Evolutionary conservation across 1,140 invertebrate species (phyloP), one percentile per base, ranked within the genome.

Genomic region (Agrypnia vestita): DNA sequence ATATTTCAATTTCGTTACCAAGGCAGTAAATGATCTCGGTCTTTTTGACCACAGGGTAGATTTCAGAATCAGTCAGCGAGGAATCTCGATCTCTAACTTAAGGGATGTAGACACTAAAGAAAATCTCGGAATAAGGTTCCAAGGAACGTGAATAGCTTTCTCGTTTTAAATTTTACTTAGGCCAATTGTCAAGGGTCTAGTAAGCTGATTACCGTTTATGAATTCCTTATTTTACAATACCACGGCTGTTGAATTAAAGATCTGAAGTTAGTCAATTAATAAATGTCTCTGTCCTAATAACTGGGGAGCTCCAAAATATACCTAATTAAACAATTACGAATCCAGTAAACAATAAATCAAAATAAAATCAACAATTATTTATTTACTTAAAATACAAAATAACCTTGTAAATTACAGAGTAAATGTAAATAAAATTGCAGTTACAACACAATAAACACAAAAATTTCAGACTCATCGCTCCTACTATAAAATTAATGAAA

Each of bases 151-250:
- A 64, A 64, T 21, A 21, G 25, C 61, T 64, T 64, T 64, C 61
- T 64, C 35, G 61, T 43, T 64, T 44, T n/a, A 64, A 64, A 64
- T 64, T 64, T 64, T 64, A 64, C 61, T 64, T 62, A 12, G 25
- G 19, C 35, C 61, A 64, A 64, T 64, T n/a, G 19, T 43, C 61
- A 64, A n/a, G 61, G 61, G 61, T 25, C 61, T 43, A 19, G 61
- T 64, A 64, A 64, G 61, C 61, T 64, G 61, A 64, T 64, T 64
- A 64, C 61, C 61, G 61, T 6, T 64, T 64, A 64, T 64, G 61
- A 64, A 64, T 64, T n/a, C 35, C 35, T 64, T 64, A 64, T 64
- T 64, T 64, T 64, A 64, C 61, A 64, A 25, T 64, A 43, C 10
- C 61, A 9, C 25, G 9, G 19, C 21, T 59, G 55, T 59, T 59